Percentiles rank a stretch among this genome's conserved stretches.
Evolutionary conservation across 2,888 invertebrate genomes (phyloP).

Genomic region (Elaeidobius kamerunicus): DNA sequence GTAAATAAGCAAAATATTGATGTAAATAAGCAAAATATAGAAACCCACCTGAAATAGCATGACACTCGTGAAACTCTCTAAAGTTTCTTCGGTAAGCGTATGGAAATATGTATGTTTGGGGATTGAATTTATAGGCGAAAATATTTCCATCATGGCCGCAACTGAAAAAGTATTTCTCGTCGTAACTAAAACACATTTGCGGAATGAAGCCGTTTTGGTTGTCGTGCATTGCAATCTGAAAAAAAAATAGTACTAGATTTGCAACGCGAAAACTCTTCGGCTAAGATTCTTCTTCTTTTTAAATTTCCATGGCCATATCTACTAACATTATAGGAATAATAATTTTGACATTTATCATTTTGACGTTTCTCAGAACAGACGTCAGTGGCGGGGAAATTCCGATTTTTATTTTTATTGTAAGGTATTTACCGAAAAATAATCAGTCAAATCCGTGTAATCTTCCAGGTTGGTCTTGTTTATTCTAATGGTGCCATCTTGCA

Average conservation of each 20-base stretch:
- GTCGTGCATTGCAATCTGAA: constrained; percentile 65
- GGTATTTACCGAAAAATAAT: constrained; percentile 50
- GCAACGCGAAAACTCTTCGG: not conserved
- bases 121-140: constrained; percentile 64
- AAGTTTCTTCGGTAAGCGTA: not conserved
- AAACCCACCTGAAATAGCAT: constrained; percentile 12
- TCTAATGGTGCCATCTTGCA: constrained; percentile 60
- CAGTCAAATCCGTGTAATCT: constrained; percentile 56
- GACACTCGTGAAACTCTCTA: constrained; percentile 20
- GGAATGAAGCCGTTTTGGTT: constrained; percentile 65
- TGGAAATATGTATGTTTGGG: constrained; percentile 44
- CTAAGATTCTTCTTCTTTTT: not conserved
- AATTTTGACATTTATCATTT: not conserved
- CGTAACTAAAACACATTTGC: constrained; percentile 60
- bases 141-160: constrained; percentile 76
- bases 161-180: constrained; percentile 56
- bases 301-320: too few relatives aligned
- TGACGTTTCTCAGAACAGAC: too few relatives aligned
- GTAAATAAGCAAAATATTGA: not conserved
- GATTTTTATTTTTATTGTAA: too few relatives aligned
- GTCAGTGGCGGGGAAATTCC: too few relatives aligned
- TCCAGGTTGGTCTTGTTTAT: constrained; percentile 52
- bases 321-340: too few relatives aligned
- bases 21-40: too few relatives aligned
- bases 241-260: not conserved